Evolutionary conservation across 2,888 invertebrate genomes (phyloP).

Genomic region (Stenurella melanura): DNA sequence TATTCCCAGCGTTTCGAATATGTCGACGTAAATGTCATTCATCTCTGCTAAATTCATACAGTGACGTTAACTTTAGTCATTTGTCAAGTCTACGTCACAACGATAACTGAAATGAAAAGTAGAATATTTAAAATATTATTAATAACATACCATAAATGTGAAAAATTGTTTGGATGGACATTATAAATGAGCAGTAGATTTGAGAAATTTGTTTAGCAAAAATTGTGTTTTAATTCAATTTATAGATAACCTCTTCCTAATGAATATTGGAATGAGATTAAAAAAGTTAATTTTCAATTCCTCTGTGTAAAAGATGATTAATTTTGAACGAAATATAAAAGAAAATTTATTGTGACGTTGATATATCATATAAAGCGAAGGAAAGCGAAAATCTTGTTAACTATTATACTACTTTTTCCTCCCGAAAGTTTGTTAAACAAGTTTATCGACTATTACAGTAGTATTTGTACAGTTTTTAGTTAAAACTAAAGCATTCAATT

Average conservation of each 20-base stretch:
- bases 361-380: constrained; percentile 2
- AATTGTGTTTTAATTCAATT: constrained; percentile 12
- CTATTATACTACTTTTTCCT: not conserved
- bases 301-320: not conserved
- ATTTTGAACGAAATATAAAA: not conserved
- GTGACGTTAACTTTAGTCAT: constrained; percentile 45
- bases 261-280: constrained; percentile 1
- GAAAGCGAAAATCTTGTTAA: not conserved
- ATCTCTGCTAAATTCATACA: constrained; percentile 38
- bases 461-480: too few species aligned
- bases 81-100: constrained; percentile 43
- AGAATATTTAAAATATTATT: constrained; percentile 44
- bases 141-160: constrained; percentile 37
- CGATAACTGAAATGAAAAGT: constrained; percentile 40
- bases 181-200: constrained; percentile 18
- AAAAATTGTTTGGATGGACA: constrained; percentile 33
- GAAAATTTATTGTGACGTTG: not conserved
- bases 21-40: constrained; percentile 43
- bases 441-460: too few species aligned
- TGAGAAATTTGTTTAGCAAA: not conserved
- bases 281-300: not conserved
- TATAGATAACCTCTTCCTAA: not conserved
- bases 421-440: too few species aligned
- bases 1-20: constrained; percentile 27
- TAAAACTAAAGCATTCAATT: too few species aligned